These are phyloP conservation scores for Passerculus sandwichensis DNA, from an alignment of 2,797 vertebrate species.

Conservation along the genomic window DNA sequence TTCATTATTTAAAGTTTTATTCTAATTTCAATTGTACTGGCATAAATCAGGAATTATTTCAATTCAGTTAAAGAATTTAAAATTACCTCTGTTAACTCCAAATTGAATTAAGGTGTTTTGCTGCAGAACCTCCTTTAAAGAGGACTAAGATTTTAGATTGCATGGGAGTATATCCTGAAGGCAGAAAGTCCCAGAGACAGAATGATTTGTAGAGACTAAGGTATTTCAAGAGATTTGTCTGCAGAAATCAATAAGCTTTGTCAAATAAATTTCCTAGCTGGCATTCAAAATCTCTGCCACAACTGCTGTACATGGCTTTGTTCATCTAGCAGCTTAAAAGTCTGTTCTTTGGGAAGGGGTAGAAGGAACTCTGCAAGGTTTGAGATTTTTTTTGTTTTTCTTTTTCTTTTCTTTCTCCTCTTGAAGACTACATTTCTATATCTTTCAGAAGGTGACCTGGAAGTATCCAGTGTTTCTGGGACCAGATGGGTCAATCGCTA, in stretches of 20 bases:
- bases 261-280: conserved; percentile 28
- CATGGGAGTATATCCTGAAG: not conserved
- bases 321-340: not conserved
- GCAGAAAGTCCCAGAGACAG: not conserved
- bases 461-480: not conserved
- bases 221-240: conserved; percentile 29
- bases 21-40: not conserved
- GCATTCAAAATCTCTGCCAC: not conserved
- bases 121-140: not conserved
- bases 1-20: not conserved
- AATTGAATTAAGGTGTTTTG: not conserved
- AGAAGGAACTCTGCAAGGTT: not conserved
- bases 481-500: not conserved
- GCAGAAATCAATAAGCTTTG: conserved; percentile 31
- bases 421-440: not conserved
- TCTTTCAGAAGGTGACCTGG: not conserved
- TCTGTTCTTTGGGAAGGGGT: not conserved
- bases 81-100: not conserved
- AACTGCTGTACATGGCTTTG: not conserved
- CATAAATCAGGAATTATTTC: not conserved
- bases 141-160: not conserved
- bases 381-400: not conserved
- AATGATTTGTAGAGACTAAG: conserved; percentile 4
- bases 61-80: not conserved
- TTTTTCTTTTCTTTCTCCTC: not conserved